Conservation (phyloP, 2,113 vertebrate species). For the Cyanoliseus patagonus region DNA sequence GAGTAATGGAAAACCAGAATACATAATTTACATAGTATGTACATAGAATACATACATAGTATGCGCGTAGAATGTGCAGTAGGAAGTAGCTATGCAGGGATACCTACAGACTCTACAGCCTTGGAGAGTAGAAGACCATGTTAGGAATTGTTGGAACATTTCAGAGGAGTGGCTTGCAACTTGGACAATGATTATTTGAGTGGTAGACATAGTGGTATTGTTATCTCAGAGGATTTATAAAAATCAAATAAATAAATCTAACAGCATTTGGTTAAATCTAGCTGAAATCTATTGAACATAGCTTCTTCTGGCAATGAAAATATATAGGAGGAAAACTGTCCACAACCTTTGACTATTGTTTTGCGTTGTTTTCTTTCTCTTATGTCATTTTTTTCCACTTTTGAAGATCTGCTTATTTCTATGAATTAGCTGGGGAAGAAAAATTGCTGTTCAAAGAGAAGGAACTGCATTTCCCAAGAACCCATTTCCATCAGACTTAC, state of each 20-base stretch:
- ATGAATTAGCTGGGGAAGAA: background rate
- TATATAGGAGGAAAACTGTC: background rate
- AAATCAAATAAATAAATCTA: background rate
- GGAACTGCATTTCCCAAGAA: background rate
- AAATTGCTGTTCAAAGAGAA: background rate
- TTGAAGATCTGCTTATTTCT: background rate
- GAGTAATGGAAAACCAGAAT: background rate
- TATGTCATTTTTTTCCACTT: background rate
- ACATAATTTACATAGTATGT: background rate
- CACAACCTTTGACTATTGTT: fast-evolving
- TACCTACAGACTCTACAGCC: background rate
- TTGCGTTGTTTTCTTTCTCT: background rate
- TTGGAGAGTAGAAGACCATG: background rate
- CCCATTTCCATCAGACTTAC: background rate
- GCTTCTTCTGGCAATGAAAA: background rate
- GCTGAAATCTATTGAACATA: background rate
- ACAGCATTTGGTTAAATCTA: background rate
- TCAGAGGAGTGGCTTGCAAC: background rate
- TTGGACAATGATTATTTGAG: background rate
- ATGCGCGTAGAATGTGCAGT: background rate
- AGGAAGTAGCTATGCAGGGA: background rate
- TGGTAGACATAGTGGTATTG: background rate
- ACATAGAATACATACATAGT: background rate
- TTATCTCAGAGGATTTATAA: background rate
- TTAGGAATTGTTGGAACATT: background rate